Conservation (phyloP, 2,797 vertebrate genomes). For the Ibycter americanus region DNA sequence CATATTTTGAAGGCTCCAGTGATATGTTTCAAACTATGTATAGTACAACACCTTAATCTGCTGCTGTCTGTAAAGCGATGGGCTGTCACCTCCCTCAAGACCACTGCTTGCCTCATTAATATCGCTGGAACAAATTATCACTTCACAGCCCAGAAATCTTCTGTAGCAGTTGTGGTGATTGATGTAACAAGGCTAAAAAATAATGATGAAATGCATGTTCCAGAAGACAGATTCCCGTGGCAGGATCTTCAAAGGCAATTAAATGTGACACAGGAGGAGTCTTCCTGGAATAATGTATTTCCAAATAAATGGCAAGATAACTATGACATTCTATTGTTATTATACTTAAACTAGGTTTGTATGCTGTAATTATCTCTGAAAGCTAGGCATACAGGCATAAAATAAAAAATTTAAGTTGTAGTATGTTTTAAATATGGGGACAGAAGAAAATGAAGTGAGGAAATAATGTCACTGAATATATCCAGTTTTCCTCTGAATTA, state of each 20-base stretch:
- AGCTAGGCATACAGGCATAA: conserved; percentile 25
- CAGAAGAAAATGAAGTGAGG: neutral
- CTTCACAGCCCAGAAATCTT: conserved; percentile 82
- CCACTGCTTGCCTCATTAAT: conserved; percentile 83
- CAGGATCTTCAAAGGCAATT: conserved; percentile 82
- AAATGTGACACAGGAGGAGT: conserved; percentile 76
- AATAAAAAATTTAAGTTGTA: conserved; percentile 3
- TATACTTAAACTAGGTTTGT: conserved; percentile 55
- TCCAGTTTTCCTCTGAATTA: neutral
- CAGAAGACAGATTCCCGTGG: conserved; percentile 79
- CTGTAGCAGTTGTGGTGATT: conserved; percentile 80
- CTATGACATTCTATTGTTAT: conserved; percentile 55
- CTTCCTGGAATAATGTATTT: conserved; percentile 74
- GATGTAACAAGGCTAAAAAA: conserved; percentile 84
- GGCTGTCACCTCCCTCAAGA: conserved; percentile 79
- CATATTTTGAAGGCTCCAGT: conserved; percentile 24
- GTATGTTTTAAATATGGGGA: neutral
- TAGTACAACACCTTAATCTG: conserved; percentile 68
- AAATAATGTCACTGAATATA: neutral
- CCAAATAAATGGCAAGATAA: conserved; percentile 73
- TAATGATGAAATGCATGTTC: conserved; percentile 81
- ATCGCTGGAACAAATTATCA: conserved; percentile 82
- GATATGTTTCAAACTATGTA: conserved; percentile 21
- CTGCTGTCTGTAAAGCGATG: conserved; percentile 69
- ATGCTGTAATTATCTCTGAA: conserved; percentile 60